Conservation (phyloP, 2,113 vertebrate species). For the Hyperoodon ampullatus region DNA sequence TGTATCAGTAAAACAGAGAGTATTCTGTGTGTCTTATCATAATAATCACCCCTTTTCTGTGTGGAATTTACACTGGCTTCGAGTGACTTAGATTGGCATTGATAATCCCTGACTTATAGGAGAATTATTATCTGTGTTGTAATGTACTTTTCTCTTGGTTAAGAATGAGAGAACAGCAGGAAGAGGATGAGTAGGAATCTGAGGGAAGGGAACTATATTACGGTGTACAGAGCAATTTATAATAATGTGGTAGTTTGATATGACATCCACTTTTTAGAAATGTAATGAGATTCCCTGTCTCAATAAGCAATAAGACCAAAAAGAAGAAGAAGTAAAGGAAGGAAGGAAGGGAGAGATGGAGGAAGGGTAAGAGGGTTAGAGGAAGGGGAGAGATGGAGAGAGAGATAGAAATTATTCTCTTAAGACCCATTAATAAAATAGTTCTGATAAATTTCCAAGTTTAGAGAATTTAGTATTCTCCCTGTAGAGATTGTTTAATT, state of each 20-base stretch:
- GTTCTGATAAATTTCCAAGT: background rate
- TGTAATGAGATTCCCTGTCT: background rate
- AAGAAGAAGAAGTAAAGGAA: background rate
- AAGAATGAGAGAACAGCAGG: background rate
- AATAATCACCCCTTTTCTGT: background rate
- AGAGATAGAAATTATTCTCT: background rate
- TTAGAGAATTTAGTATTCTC: background rate
- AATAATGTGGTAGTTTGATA: background rate
- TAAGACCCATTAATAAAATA: background rate
- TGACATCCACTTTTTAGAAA: background rate
- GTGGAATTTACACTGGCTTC: background rate
- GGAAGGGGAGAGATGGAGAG: fast-evolving
- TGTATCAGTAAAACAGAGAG: background rate
- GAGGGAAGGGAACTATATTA: background rate
- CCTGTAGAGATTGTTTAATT: background rate
- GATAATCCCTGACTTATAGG: background rate
- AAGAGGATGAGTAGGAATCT: background rate
- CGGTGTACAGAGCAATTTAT: background rate
- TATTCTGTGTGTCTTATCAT: background rate
- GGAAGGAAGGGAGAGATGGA: background rate
- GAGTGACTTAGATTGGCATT: background rate
- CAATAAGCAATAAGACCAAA: background rate
- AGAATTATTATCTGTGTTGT: background rate
- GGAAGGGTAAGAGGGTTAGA: too few species aligned
- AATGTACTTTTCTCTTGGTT: background rate